Evolutionary conservation across 2,888 invertebrate species (phyloP).

Genomic region (Hypselothyrea guttata): DNA sequence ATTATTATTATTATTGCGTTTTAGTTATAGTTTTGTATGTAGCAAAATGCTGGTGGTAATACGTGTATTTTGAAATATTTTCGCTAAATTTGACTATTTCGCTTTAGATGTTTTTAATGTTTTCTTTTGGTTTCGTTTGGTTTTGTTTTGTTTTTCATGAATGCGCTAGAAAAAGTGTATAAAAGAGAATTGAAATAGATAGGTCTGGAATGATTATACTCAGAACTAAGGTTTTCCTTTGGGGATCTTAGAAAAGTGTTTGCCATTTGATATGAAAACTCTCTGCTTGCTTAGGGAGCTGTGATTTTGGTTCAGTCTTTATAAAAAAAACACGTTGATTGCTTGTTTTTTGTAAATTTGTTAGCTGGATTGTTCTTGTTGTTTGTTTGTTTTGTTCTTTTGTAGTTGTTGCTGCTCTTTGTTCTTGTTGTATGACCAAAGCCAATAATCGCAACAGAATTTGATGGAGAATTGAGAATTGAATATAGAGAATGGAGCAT

Average conservation of each 20-base stretch:
- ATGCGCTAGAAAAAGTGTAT: conserved; percentile 53
- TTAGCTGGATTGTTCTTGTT: conserved; percentile 68
- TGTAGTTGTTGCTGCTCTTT: conserved; percentile 12
- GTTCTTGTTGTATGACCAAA: conserved; percentile 28
- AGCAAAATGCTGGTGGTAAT: conserved; percentile 74
- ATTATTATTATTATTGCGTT: conserved; percentile 58
- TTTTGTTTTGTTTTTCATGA: conserved; percentile 31
- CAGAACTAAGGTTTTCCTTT: conserved; percentile 36
- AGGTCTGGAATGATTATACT: conserved; percentile 20
- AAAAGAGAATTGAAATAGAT: conserved; percentile 13
- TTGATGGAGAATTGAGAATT: conserved; percentile 64
- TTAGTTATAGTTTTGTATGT: conserved; percentile 59
- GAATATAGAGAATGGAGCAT: conserved; percentile 52
- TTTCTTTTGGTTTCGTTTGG: neutral
- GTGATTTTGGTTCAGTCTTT: conserved; percentile 61
- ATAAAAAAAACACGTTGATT: conserved; percentile 71
- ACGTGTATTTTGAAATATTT: conserved; percentile 49
- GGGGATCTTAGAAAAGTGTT: conserved; percentile 54
- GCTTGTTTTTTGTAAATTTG: conserved; percentile 72
- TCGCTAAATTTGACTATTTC: conserved; percentile 67
- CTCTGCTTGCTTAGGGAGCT: conserved; percentile 33
- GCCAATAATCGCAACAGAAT: conserved; percentile 46
- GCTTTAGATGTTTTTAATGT: conserved; percentile 32
- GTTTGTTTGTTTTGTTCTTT: conserved; percentile 17
- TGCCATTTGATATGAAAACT: conserved; percentile 53